Evolutionary conservation across 2,888 invertebrate species (phyloP).

Genomic region (Cryptocephalus primarius): DNA sequence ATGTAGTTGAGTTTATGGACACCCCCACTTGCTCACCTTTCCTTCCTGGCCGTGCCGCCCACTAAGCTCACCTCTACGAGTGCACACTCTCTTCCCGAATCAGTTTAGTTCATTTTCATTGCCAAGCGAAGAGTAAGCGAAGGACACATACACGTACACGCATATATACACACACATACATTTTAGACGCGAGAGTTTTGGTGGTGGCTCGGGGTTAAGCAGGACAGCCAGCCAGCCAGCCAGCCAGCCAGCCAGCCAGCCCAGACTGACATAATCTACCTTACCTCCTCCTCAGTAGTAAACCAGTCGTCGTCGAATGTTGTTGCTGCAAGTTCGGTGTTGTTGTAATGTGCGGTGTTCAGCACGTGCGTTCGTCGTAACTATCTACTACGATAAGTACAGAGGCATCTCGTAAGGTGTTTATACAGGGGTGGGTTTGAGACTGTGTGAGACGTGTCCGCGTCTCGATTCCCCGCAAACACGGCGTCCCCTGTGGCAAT

Average conservation of each 20-base stretch:
- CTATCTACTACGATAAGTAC: background rate
- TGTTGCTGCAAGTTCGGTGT: too few species aligned
- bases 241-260: too few species aligned
- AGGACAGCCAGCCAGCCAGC: too few species aligned
- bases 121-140: constrained; percentile 14
- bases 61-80: constrained; percentile 27
- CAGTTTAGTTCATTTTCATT: constrained; percentile 25
- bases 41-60: constrained; percentile 26
- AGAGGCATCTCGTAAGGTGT: background rate
- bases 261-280: too few species aligned
- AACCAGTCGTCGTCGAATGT: too few species aligned
- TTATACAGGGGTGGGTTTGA: background rate
- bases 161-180: background rate
- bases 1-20: constrained; percentile 38
- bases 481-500: constrained; percentile 43
- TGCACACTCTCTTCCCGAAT: constrained; percentile 19
- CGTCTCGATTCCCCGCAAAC: constrained; percentile 28
- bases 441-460: constrained; percentile 28
- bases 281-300: too few species aligned
- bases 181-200: background rate
- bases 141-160: constrained; percentile 8
- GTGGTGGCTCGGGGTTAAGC: too few species aligned
- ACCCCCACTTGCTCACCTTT: constrained; percentile 30
- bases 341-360: constrained; percentile 28
- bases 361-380: constrained; percentile 5